These are phyloP conservation scores for Nineta flava DNA, from an alignment of 2,888 invertebrate genomes.

Conservation along the genomic window DNA sequence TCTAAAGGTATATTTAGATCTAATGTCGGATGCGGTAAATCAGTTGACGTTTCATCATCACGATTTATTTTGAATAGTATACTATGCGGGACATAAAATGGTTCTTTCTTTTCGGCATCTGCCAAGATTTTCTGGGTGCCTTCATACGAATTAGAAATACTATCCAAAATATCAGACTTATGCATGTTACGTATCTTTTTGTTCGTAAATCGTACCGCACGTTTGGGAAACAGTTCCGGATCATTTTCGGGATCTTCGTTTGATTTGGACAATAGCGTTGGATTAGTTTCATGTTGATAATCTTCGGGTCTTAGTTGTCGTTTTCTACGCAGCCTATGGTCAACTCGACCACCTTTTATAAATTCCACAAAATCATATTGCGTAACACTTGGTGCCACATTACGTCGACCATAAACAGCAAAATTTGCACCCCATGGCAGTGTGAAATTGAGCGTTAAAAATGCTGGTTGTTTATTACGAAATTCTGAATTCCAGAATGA, in stretches of 20 bases:
- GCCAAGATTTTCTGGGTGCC: constrained; percentile 30
- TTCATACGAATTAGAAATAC: constrained; percentile 29
- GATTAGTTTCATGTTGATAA: background rate
- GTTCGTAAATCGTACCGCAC: constrained; percentile 9
- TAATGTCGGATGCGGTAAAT: constrained; percentile 27
- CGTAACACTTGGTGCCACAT: constrained; percentile 90
- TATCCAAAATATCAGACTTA: constrained; percentile 27
- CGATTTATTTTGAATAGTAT: constrained; percentile 21
- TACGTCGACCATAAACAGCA: constrained; percentile 87
- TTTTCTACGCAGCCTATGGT: constrained; percentile 52
- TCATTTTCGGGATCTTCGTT: constrained; percentile 1
- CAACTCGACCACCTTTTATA: constrained; percentile 70
- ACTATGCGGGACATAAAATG: constrained; percentile 27
- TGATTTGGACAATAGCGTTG: background rate
- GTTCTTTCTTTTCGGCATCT: constrained; percentile 29
- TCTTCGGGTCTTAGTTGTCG: background rate
- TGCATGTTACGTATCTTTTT: constrained; percentile 20
- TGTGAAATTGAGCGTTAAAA: constrained; percentile 76
- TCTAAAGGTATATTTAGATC: constrained; percentile 36
- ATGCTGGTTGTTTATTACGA: constrained; percentile 77
- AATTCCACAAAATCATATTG: constrained; percentile 95
- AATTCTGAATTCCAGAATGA: constrained; percentile 91
- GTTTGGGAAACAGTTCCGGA: constrained; percentile 3
- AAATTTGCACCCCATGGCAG: constrained; percentile 88
- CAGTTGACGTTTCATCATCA: constrained; percentile 18